Conservation (phyloP, 1,140 invertebrate species). For the Schlechtendalia chinensis region DNA sequence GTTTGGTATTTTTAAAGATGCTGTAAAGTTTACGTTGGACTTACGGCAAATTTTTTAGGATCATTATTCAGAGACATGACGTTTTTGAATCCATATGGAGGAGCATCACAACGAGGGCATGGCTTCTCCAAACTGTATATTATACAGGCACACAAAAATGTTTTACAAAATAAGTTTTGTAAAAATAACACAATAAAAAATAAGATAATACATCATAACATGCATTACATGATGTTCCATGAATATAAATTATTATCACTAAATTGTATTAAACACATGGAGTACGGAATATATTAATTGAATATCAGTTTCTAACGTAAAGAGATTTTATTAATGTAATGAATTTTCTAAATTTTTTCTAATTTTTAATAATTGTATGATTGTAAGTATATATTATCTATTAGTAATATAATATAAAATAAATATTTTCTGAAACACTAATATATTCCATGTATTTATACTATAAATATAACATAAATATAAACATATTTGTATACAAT, state of each 20-base stretch:
- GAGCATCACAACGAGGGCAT: conserved; percentile 80
- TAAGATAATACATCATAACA: background rate
- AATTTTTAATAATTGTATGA: too few relatives aligned
- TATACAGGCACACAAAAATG: conserved; percentile 47
- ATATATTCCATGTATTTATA: background rate
- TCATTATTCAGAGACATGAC: conserved; percentile 84
- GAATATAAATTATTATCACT: background rate
- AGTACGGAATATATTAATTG: background rate
- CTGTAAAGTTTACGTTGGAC: conserved; percentile 56
- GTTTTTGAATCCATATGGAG: conserved; percentile 92
- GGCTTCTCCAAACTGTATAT: conserved; percentile 69
- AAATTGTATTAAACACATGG: conserved; percentile 7
- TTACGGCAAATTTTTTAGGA: conserved; percentile 69
- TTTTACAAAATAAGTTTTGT: conserved; percentile 46
- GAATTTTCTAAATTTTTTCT: too few relatives aligned
- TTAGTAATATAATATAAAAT: too few relatives aligned
- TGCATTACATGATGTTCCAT: conserved; percentile 7
- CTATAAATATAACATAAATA: too few relatives aligned
- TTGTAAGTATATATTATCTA: too few relatives aligned
- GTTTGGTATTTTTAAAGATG: background rate
- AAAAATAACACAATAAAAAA: background rate
- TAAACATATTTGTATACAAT: too few relatives aligned
- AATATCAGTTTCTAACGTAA: too few relatives aligned
- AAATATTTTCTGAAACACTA: background rate
- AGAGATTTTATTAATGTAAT: too few relatives aligned